A percentile compares a stretch with the other conserved stretches of the same genome.
Conservation (phyloP, 2,888 invertebrate species). For the Tachina fera region DNA sequence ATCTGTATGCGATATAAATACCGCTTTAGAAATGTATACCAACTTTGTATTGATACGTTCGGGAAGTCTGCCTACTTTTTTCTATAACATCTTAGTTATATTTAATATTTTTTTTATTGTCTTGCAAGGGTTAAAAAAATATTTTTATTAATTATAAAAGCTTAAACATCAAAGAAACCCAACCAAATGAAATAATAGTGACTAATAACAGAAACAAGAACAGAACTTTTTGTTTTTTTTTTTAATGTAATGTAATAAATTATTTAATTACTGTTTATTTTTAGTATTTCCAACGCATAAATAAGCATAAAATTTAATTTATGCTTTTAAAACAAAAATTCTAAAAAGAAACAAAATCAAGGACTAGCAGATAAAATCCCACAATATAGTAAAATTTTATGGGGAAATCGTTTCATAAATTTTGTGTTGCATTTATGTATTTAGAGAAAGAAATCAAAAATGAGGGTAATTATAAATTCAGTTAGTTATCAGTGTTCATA, state of each 20-base stretch:
- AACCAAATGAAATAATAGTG: neutral
- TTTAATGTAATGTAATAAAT: constrained; percentile 31
- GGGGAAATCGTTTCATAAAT: neutral
- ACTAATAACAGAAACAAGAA: constrained; percentile 15
- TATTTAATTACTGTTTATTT: constrained; percentile 55
- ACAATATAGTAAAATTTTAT: neutral
- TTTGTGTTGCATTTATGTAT: neutral
- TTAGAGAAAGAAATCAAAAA: neutral
- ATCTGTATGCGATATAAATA: no score
- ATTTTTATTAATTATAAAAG: constrained; percentile 27
- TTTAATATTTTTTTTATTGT: neutral
- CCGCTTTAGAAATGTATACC: no score
- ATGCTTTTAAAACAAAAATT: constrained; percentile 8
- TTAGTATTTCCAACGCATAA: constrained; percentile 36
- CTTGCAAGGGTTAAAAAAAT: constrained; percentile 28
- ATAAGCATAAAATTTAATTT: constrained; percentile 52
- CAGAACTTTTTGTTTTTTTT: neutral
- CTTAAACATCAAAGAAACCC: constrained; percentile 5
- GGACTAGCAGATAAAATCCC: neutral
- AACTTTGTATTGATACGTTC: no score
- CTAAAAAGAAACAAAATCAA: neutral
- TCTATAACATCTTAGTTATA: neutral
- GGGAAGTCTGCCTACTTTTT: no score
- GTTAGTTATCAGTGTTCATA: neutral
- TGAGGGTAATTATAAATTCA: neutral